phyloP scores from a whole-genome alignment of 2,888 invertebrate species.

The Lissonota sp. region DNA sequence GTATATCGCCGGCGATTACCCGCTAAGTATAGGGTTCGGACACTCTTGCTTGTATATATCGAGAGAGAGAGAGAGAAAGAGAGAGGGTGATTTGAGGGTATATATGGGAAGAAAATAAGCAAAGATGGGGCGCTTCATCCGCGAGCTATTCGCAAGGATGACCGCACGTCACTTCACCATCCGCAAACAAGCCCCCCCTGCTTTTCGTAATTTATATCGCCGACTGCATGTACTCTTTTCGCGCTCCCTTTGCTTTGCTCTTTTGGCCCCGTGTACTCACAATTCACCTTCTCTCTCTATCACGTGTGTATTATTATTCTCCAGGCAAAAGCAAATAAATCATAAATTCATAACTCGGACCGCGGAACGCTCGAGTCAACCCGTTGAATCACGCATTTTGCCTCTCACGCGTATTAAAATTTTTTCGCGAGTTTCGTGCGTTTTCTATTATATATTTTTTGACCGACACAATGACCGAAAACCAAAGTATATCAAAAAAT shows the following conservation, averaged over 20 bases:
- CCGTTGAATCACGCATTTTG: slow-evolving; percentile 8
- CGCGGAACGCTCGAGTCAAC: not conserved
- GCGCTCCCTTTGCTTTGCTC: slow-evolving; percentile 38
- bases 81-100: slow-evolving; percentile 3
- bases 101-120: slow-evolving; percentile 46
- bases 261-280: slow-evolving; percentile 19
- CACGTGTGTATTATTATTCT: slow-evolving; percentile 18
- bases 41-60: slow-evolving; percentile 12
- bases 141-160: slow-evolving; percentile 74
- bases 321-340: slow-evolving; percentile 75
- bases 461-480: too few species aligned
- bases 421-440: not conserved
- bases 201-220: slow-evolving; percentile 78
- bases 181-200: slow-evolving; percentile 46
- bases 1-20: slow-evolving; percentile 82
- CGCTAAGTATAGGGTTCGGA: slow-evolving; percentile 80
- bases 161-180: slow-evolving; percentile 78
- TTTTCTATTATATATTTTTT: too few species aligned
- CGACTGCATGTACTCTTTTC: slow-evolving; percentile 58
- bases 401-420: not conserved
- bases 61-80: not conserved
- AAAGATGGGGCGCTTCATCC: slow-evolving; percentile 68
- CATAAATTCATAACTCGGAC: slow-evolving; percentile 77
- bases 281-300: not conserved
- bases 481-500: too few species aligned